Evolutionary conservation across 2,888 invertebrate genomes (phyloP).

Genomic region (Gari tellinella): DNA sequence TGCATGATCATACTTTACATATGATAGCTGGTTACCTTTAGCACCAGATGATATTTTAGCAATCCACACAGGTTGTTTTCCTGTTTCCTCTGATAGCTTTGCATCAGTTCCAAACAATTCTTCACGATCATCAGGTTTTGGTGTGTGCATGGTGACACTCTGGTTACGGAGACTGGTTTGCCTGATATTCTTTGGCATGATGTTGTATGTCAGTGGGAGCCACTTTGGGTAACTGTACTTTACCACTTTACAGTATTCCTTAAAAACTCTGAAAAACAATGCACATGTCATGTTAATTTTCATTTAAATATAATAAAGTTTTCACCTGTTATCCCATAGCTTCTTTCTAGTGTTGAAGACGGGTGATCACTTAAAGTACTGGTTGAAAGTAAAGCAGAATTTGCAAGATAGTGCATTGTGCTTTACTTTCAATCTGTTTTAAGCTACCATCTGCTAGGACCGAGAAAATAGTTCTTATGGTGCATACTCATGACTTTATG

Average conservation of each 20-base stretch:
- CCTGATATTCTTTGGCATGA: constrained; percentile 62
- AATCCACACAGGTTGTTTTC: constrained; percentile 66
- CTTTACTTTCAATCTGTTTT: no score
- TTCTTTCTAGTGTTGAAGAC: no score
- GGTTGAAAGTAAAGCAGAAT: no score
- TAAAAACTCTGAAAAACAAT: constrained; percentile 62
- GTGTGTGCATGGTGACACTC: constrained; percentile 27
- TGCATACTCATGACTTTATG: no score
- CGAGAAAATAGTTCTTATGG: no score
- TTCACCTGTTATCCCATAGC: no score
- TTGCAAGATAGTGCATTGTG: no score
- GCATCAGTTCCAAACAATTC: constrained; percentile 50
- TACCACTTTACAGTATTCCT: constrained; percentile 61
- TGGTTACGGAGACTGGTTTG: constrained; percentile 36
- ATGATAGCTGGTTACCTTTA: constrained; percentile 73
- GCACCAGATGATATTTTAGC: constrained; percentile 71
- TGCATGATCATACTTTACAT: no score
- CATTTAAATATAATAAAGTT: no score
- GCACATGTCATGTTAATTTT: no score
- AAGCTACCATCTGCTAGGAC: no score
- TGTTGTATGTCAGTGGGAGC: constrained; percentile 69
- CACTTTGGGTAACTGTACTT: constrained; percentile 64
- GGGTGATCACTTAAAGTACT: no score
- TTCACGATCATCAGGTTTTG: constrained; percentile 68
- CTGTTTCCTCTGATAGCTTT: constrained; percentile 39